These are phyloP conservation scores for Erebia palarica DNA, from an alignment of 2,888 invertebrate species.

Conservation along the genomic window DNA sequence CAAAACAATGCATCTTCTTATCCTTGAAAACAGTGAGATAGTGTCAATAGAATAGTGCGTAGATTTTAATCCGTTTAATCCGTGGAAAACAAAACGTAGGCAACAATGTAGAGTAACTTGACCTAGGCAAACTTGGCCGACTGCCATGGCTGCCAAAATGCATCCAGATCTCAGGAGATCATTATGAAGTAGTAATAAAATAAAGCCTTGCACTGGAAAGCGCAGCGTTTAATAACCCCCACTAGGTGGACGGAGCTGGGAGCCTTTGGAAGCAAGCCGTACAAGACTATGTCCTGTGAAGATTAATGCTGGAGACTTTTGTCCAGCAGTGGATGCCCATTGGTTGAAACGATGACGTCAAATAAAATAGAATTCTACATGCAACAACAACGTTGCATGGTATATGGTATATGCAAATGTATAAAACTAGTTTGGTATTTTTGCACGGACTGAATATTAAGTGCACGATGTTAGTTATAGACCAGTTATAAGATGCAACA, in stretches of 20 bases:
- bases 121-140: conserved; percentile 35
- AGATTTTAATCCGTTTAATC: background rate
- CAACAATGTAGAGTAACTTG: conserved; percentile 23
- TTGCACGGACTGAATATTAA: conserved; percentile 8
- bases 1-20: background rate
- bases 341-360: too few relatives aligned
- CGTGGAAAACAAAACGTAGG: conserved; percentile 1
- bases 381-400: conserved; percentile 1
- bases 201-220: too few relatives aligned
- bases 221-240: too few relatives aligned
- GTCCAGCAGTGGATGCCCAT: too few relatives aligned
- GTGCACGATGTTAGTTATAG: background rate
- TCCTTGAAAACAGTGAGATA: background rate
- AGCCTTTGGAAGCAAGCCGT: too few relatives aligned
- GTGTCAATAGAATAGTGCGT: conserved; percentile 9
- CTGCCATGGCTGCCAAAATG: conserved; percentile 35
- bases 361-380: background rate
- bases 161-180: conserved; percentile 21
- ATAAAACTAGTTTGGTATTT: conserved; percentile 22
- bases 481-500: conserved; percentile 7
- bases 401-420: conserved; percentile 6
- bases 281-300: too few relatives aligned
- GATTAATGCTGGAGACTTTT: too few relatives aligned
- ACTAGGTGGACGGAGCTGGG: too few relatives aligned
- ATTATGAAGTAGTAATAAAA: background rate